A percentile compares a stretch with the other conserved stretches of the same genome.
These are phyloP conservation scores for Emmelina monodactyla DNA, from an alignment of 2,888 invertebrate species.

Conservation along the genomic window DNA sequence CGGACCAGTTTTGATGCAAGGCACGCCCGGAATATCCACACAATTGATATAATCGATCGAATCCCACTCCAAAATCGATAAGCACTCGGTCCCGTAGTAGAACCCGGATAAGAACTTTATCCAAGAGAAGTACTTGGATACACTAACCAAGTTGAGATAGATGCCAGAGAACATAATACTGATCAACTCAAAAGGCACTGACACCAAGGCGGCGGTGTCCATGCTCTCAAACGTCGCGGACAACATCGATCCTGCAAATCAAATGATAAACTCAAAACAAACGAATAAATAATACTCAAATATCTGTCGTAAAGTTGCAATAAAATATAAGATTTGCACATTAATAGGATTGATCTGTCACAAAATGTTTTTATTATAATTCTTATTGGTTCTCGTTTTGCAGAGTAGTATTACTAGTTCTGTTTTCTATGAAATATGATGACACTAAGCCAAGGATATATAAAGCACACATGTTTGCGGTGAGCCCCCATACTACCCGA, in stretches of 20 bases:
- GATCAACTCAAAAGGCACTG: slow-evolving; percentile 73
- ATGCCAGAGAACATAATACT: slow-evolving; percentile 73
- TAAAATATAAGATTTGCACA: too few species aligned
- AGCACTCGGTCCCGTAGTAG: slow-evolving; percentile 73
- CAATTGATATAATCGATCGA: slow-evolving; percentile 68
- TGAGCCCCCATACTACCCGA: too few species aligned
- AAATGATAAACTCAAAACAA: slow-evolving; percentile 6
- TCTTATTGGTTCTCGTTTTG: too few species aligned
- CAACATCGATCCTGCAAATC: slow-evolving; percentile 65
- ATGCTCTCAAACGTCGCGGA: slow-evolving; percentile 75
- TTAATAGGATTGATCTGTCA: too few species aligned
- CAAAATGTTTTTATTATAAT: too few species aligned
- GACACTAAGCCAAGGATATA: too few species aligned
- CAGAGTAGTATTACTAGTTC: too few species aligned
- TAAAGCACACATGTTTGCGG: too few species aligned
- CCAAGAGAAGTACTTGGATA: slow-evolving; percentile 60
- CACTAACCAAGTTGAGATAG: slow-evolving; percentile 69
- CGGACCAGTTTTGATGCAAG: slow-evolving; percentile 67
- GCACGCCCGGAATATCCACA: slow-evolving; percentile 54
- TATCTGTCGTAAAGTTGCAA: too few species aligned
- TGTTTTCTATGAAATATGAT: too few species aligned
- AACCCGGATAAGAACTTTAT: slow-evolving; percentile 74
- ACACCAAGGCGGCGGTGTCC: slow-evolving; percentile 71
- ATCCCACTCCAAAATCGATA: slow-evolving; percentile 75
- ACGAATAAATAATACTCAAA: too few species aligned